phyloP scores from a whole-genome alignment of 2,888 invertebrate species.

The Clistopyga incitator region DNA sequence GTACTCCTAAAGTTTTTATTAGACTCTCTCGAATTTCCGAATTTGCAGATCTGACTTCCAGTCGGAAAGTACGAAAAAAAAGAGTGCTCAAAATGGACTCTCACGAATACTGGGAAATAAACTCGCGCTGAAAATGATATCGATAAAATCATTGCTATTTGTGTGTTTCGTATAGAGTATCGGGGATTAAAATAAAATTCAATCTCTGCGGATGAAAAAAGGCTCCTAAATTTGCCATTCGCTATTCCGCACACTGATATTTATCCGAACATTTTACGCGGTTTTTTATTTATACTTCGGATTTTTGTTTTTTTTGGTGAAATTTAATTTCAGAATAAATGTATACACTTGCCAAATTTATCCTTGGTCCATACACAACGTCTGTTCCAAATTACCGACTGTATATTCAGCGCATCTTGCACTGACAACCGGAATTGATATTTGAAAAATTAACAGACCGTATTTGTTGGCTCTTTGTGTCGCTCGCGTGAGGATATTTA shows the following conservation, averaged over 20 bases:
- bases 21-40: too few species aligned
- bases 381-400: neutral
- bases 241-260: neutral
- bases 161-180: neutral
- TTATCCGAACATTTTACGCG: neutral
- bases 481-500: neutral
- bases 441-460: neutral
- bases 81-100: too few species aligned
- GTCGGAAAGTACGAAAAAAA: too few species aligned
- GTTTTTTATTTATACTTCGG: neutral
- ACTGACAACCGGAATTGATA: neutral
- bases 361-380: neutral
- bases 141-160: neutral
- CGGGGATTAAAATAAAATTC: neutral
- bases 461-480: neutral
- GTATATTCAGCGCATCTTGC: neutral
- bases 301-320: neutral
- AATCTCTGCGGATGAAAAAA: neutral
- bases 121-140: neutral
- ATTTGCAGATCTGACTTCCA: too few species aligned
- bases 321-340: slow-evolving; percentile 3
- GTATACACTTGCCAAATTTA: neutral
- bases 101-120: neutral
- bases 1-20: too few species aligned
- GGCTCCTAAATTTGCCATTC: neutral